Percentiles rank a stretch among this genome's conserved stretches.
These are phyloP conservation scores for Pseudopodoces humilis DNA, from an alignment of 2,113 vertebrate genomes.

Conservation along the genomic window DNA sequence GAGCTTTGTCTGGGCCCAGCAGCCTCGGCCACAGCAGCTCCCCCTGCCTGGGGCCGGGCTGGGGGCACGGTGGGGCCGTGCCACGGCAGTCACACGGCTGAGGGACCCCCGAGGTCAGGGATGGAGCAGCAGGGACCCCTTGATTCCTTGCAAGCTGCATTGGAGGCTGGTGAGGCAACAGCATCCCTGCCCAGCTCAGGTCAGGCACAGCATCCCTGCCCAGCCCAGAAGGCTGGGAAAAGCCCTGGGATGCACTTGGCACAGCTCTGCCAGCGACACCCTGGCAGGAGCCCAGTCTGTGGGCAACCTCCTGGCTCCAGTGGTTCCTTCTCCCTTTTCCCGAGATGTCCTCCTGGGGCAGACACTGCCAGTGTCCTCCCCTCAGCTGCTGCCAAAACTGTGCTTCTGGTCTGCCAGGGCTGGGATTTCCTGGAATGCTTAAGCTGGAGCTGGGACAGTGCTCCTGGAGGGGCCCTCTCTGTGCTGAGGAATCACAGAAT, in stretches of 20 bases:
- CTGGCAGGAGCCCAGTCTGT: neutral
- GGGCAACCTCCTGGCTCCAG: neutral
- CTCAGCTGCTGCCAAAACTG: neutral
- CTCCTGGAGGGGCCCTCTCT: neutral
- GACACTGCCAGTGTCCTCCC: neutral
- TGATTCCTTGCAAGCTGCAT: fast-evolving
- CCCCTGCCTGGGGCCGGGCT: fast-evolving
- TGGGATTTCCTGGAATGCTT: neutral
- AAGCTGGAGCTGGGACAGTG: neutral
- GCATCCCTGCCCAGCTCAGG: neutral
- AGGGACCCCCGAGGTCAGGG: neutral
- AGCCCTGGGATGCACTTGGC: neutral
- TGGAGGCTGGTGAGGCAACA: neutral
- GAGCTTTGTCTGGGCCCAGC: neutral
- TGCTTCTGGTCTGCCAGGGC: neutral
- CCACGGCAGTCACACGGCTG: fast-evolving
- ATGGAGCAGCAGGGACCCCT: neutral
- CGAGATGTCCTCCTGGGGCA: neutral
- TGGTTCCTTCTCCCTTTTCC: neutral
- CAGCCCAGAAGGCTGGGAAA: neutral
- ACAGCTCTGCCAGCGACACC: neutral
- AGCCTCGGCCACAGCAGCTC: neutral
- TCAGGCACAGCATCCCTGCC: neutral
- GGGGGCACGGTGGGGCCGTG: fast-evolving
- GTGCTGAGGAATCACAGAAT: neutral